These are phyloP conservation scores for Amazona guildingii DNA, from an alignment of 2,113 vertebrate species.

Conservation along the genomic window DNA sequence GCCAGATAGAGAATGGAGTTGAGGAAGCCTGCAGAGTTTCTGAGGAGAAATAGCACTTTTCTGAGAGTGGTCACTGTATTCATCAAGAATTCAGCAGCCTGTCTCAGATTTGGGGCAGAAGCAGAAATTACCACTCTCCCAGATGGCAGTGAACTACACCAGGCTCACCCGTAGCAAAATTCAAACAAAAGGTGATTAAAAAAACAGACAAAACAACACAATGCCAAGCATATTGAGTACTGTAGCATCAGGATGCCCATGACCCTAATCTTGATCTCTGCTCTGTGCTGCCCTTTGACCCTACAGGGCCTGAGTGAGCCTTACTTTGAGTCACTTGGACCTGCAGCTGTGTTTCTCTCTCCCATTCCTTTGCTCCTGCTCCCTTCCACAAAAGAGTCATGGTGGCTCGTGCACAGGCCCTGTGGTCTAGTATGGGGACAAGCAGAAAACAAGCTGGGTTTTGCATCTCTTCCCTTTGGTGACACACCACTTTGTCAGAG, in stretches of 20 bases:
- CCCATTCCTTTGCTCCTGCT: neutral
- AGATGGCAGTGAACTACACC: neutral
- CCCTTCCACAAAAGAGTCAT: neutral
- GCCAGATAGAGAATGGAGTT: neutral
- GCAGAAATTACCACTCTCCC: neutral
- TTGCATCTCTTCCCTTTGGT: neutral
- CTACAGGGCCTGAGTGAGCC: fast-evolving
- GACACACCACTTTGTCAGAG: neutral
- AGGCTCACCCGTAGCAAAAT: neutral
- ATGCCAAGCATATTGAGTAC: neutral
- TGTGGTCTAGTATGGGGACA: neutral
- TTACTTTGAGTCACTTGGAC: neutral
- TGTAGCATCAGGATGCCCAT: neutral
- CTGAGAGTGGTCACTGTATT: neutral
- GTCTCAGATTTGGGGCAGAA: neutral
- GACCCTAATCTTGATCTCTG: neutral
- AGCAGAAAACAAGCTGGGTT: neutral
- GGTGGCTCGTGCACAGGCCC: neutral
- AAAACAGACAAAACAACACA: neutral
- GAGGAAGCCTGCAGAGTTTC: neutral
- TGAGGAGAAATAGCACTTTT: neutral
- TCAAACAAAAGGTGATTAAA: neutral
- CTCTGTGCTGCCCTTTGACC: neutral
- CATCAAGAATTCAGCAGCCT: neutral
- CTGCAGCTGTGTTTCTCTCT: neutral